phyloP scores from a whole-genome alignment of 2,888 invertebrate species.

The Gnatocerus cornutus region DNA sequence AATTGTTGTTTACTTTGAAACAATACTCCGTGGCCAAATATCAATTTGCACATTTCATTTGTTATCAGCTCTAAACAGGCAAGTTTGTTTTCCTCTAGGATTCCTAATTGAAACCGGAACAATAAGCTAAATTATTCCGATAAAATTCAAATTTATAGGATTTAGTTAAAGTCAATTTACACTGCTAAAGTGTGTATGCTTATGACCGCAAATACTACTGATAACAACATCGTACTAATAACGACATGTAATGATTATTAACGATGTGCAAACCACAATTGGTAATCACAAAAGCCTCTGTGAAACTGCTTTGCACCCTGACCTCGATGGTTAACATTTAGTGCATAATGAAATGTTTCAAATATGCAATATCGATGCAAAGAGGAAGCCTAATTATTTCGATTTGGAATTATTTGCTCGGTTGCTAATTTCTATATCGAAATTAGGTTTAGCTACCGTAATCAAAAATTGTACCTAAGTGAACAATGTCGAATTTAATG shows the following conservation, averaged over 20 bases:
- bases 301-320: constrained; percentile 35
- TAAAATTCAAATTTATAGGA: constrained; percentile 35
- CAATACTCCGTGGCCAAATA: too few species aligned
- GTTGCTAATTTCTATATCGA: too few species aligned
- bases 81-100: constrained; percentile 6
- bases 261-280: constrained; percentile 47
- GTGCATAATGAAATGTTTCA: constrained; percentile 40
- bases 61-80: neutral
- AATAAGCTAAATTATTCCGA: constrained; percentile 23
- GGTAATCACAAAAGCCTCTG: constrained; percentile 41
- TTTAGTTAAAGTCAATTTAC: constrained; percentile 27
- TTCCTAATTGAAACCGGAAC: constrained; percentile 33
- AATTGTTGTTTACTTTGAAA: too few species aligned
- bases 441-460: too few species aligned
- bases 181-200: constrained; percentile 16
- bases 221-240: constrained; percentile 35
- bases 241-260: constrained; percentile 49
- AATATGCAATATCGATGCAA: constrained; percentile 25
- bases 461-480: too few species aligned
- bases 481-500: too few species aligned
- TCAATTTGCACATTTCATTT: neutral
- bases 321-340: constrained; percentile 43
- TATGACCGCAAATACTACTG: constrained; percentile 22
- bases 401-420: constrained; percentile 8
- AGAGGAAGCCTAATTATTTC: constrained; percentile 19